phyloP scores from a whole-genome alignment of 2,888 invertebrate genomes.

The Clivina fossor region DNA sequence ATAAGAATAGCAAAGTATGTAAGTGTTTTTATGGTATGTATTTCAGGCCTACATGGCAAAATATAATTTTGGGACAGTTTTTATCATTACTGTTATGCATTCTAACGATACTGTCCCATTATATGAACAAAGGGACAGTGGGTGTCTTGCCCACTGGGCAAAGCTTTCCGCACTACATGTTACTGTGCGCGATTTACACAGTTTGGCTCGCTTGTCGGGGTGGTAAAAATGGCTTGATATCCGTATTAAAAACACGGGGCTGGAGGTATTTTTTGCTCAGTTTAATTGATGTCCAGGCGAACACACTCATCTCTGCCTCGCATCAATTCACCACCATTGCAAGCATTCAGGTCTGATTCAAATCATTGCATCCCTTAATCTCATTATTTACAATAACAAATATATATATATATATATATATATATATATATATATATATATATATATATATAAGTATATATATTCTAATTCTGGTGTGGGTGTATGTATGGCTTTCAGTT shows the following conservation, averaged over 20 bases:
- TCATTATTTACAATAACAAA: background rate
- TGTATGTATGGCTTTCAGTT: constrained; percentile 65
- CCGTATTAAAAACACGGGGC: constrained; percentile 67
- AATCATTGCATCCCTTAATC: constrained; percentile 20
- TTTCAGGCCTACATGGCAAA: constrained; percentile 71
- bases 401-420: background rate
- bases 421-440: background rate
- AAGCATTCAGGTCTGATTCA: constrained; percentile 64
- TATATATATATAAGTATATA: too few relatives aligned
- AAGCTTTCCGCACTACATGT: constrained; percentile 76
- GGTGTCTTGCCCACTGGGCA: constrained; percentile 79
- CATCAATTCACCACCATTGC: constrained; percentile 74
- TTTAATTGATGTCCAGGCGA: constrained; percentile 82
- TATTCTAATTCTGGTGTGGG: too few relatives aligned
- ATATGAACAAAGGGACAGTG: constrained; percentile 68
- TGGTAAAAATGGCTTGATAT: constrained; percentile 61
- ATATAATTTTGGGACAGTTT: constrained; percentile 73
- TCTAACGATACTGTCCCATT: constrained; percentile 72
- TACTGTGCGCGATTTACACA: constrained; percentile 75
- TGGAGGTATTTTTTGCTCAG: constrained; percentile 79
- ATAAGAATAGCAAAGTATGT: constrained; percentile 33
- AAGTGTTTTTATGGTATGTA: constrained; percentile 10
- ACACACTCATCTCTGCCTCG: constrained; percentile 78
- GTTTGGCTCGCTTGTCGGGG: constrained; percentile 74
- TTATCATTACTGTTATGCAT: constrained; percentile 75